Evolutionary conservation across 2,888 invertebrate genomes (phyloP), one percentile per base, ranked within the genome.

Genomic region (Drosophila siamana): DNA sequence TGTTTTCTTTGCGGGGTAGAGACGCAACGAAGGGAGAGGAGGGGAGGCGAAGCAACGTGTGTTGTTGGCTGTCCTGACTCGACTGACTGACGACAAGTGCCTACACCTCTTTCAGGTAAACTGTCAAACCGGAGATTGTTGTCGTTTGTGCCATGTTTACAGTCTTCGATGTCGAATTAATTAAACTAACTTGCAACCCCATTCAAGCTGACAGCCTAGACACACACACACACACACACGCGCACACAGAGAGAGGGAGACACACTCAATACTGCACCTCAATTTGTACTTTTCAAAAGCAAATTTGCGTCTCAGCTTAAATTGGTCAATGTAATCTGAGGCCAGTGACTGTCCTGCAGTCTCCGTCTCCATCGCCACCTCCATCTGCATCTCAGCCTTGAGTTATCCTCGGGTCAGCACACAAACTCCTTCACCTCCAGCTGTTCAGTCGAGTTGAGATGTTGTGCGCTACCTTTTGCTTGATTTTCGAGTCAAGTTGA

Each of bases 101-200:
- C 76, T 83, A 86, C 90, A 89, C 88, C 88, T 83, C 80, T 88
- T 88, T 89, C 86, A 69, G 81, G 90, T 88, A 89, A 83, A 79
- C 90, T 88, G 88, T 88, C 88, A 89, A 78, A 64, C 68, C 69
- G 54, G 19, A 52, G 63, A 61, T 69, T 63, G 86, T 72, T 57
- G 62, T 55, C 67, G 47, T 57, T 46, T 46, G 22, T 40, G 55
- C 40, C 69, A 69, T 83, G 88, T 85, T 88, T 70, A 85, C 89
- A 85, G 71, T 55, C 74, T 69, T 71, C 77, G 83, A 75, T 80
- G 85, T 76, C 71, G 88, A 78, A 89, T 88, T 88, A 88, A 88
- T 89, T 88, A 88, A 88, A 88, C 86, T 83, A 81, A 85, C 79
- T 83, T 77, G 80, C 69, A 62, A 75, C 61, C 65, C 64, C 48